These are phyloP conservation scores for Diabrotica balteata DNA, from an alignment of 2,888 invertebrate species.

Conservation along the genomic window DNA sequence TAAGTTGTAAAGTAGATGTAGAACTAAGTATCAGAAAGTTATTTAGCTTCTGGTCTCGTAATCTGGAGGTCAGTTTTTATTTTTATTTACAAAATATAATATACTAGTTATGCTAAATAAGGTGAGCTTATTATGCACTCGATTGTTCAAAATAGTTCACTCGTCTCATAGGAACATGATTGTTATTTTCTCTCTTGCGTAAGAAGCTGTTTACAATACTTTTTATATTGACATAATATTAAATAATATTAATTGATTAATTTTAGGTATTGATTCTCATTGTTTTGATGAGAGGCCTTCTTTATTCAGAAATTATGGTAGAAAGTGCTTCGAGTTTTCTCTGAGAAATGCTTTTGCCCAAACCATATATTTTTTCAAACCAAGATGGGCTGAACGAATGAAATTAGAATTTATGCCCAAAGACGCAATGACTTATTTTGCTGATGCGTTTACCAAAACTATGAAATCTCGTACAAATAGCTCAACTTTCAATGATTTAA, in stretches of 20 bases:
- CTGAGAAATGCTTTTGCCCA: slow-evolving; percentile 45
- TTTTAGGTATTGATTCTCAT: slow-evolving; percentile 46
- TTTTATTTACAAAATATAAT: too few species aligned
- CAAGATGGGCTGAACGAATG: slow-evolving; percentile 42
- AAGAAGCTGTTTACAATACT: too few species aligned
- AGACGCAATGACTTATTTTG: slow-evolving; percentile 46
- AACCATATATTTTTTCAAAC: slow-evolving; percentile 46
- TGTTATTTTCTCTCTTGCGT: too few species aligned
- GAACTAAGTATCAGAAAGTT: neutral
- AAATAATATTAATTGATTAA: too few species aligned
- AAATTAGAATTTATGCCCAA: slow-evolving; percentile 47
- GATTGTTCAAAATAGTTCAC: too few species aligned
- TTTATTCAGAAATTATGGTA: slow-evolving; percentile 54
- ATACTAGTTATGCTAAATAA: too few species aligned
- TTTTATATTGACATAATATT: too few species aligned
- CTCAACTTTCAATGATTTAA: slow-evolving; percentile 64
- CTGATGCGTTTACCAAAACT: slow-evolving; percentile 47
- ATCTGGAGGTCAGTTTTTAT: too few species aligned
- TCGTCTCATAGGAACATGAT: too few species aligned
- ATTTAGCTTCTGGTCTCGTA: too few species aligned
- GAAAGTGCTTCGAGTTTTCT: slow-evolving; percentile 50
- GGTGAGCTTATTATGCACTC: too few species aligned
- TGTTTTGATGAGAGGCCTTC: slow-evolving; percentile 54
- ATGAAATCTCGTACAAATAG: slow-evolving; percentile 38
- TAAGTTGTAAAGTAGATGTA: slow-evolving; percentile 4